Conservation (phyloP, 1,140 invertebrate species). For the Bombus cullumanus region DNA sequence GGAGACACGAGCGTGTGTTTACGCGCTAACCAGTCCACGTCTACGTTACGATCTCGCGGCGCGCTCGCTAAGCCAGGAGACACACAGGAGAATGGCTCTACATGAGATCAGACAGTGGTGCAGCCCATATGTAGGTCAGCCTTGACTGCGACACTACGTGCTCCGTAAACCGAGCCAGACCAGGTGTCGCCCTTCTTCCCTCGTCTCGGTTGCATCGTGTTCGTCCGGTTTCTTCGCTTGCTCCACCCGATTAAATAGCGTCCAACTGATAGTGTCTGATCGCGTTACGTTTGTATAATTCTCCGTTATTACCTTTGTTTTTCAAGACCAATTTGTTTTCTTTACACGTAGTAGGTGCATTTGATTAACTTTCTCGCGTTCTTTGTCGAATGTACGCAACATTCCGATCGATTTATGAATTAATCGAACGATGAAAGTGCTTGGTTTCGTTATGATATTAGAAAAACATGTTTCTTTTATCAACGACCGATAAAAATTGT, state of each 20-base stretch:
- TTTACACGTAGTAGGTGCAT: too few relatives aligned
- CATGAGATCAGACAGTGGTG: conserved; percentile 68
- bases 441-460: too few relatives aligned
- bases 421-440: too few relatives aligned
- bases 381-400: too few relatives aligned
- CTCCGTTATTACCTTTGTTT: not conserved
- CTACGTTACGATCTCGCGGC: not conserved
- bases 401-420: too few relatives aligned
- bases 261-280: not conserved
- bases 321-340: not conserved
- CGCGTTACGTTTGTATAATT: not conserved
- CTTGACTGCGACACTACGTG: conserved; percentile 78
- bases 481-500: too few relatives aligned
- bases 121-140: conserved; percentile 75
- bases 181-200: conserved; percentile 32
- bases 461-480: too few relatives aligned
- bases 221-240: not conserved
- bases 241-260: not conserved
- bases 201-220: not conserved
- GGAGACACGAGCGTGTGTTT: not conserved
- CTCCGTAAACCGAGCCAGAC: conserved; percentile 65
- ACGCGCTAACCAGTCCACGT: not conserved
- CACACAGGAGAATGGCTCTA: conserved; percentile 44
- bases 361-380: too few relatives aligned
- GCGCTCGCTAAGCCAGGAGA: conserved; percentile 41